These are phyloP conservation scores for Eucriotettix oculatus DNA, from an alignment of 2,888 invertebrate species.

Conservation along the genomic window DNA sequence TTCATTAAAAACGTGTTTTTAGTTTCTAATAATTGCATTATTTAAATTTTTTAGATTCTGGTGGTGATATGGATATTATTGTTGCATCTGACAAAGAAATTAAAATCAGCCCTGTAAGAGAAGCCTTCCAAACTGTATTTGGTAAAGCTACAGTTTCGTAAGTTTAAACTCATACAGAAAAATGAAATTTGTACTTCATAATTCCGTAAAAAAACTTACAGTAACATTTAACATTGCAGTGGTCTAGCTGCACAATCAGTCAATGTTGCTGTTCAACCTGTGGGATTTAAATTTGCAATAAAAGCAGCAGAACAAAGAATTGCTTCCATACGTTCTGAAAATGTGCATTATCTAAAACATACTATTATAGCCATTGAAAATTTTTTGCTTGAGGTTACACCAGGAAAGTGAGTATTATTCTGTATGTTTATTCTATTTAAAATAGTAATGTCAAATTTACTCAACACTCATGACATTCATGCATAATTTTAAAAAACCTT, in stretches of 20 bases:
- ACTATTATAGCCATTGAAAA: slow-evolving; percentile 60
- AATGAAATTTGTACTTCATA: background rate
- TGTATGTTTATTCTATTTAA: no score
- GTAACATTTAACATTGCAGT: slow-evolving; percentile 24
- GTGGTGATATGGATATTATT: slow-evolving; percentile 57
- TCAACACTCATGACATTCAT: no score
- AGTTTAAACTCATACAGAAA: slow-evolving; percentile 19
- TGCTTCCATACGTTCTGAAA: slow-evolving; percentile 37
- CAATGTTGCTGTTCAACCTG: slow-evolving; percentile 54
- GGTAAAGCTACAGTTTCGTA: slow-evolving; percentile 64
- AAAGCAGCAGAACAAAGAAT: slow-evolving; percentile 59
- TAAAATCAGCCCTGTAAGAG: slow-evolving; percentile 57
- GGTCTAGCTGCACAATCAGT: slow-evolving; percentile 42
- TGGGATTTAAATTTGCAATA: slow-evolving; percentile 60
- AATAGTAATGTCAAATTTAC: no score
- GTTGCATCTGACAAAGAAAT: slow-evolving; percentile 63
- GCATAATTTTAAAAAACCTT: no score
- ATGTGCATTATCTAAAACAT: slow-evolving; percentile 40
- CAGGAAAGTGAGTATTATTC: slow-evolving; percentile 32
- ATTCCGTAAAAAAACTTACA: background rate
- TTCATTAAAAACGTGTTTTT: background rate
- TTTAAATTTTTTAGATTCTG: slow-evolving; percentile 46
- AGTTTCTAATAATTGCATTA: background rate
- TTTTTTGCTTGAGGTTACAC: slow-evolving; percentile 51
- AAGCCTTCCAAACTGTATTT: slow-evolving; percentile 64